Evolutionary conservation across 1,140 invertebrate genomes (phyloP).

Genomic region (Eciton burchellii): DNA sequence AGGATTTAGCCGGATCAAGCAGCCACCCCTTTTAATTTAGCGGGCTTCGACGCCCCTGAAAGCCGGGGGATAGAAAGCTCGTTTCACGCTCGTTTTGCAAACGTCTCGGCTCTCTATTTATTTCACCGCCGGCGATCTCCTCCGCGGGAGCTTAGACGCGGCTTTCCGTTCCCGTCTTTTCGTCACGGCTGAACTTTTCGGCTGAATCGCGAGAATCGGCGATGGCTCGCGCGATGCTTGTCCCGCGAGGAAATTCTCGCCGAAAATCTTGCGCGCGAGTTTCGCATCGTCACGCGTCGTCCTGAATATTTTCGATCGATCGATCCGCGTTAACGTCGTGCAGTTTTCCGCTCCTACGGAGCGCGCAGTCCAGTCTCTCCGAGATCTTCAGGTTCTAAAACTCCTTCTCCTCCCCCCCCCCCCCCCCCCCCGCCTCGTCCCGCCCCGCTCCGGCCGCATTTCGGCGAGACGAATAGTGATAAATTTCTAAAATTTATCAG

Average conservation of each 20-base stretch:
- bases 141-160: conserved; percentile 35
- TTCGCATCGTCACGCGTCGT: no score
- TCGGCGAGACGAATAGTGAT: background rate
- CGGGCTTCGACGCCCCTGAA: conserved; percentile 65
- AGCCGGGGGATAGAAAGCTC: conserved; percentile 55
- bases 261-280: no score
- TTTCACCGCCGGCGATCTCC: conserved; percentile 27
- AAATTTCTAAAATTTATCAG: background rate
- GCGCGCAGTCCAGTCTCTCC: no score
- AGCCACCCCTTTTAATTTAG: conserved; percentile 68
- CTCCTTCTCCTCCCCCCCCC: no score
- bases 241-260: background rate
- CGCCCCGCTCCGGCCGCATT: background rate
- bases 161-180: conserved; percentile 40
- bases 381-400: no score
- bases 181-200: conserved; percentile 35
- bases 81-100: conserved; percentile 48
- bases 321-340: no score
- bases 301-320: no score
- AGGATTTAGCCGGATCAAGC: conserved; percentile 72
- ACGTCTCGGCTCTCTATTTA: conserved; percentile 61
- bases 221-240: background rate
- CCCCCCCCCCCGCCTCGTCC: no score
- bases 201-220: background rate
- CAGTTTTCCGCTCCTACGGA: no score